Base-by-base conservation (phyloP, 2,888 invertebrate species). In the Drosophila conformis region DNA sequence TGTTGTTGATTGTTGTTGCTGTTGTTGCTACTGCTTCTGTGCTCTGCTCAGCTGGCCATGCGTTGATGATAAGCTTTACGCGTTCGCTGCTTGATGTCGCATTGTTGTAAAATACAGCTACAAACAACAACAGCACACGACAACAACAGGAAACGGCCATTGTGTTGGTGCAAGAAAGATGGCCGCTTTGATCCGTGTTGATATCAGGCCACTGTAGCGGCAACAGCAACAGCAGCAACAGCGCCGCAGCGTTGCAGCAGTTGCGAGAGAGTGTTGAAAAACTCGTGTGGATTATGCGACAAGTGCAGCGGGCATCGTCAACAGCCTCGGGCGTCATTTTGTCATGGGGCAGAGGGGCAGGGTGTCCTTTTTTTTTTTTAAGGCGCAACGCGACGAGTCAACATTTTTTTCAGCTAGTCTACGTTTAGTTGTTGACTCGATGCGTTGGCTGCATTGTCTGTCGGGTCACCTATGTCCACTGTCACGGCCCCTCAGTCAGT, bases 171-270 rank as follows among this genome's bases (percentile, higher is more conserved):
- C 88, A 86, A 90, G 87, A 88, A 87, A 90, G 89, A 87, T 90
- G 87, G 87, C 84, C 89, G 83, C 83, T 89, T 87, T 87, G 87
- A 87, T 88, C 90, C 90, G 73, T 80, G 89, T 86, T 88, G 89
- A 87, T 87, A 80, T 76, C 88, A 73, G 73, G 69, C 70, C 62
- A 74, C 74, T 71, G 87, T 78, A 86, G 70, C 78, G 71, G 53
- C 76, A 85, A 46, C 76, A 79, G 18, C 80, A 78, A 40, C 67
- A 40, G 51, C 76, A 79, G 18, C 80, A 78, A 40, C 67, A 40
- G 51, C 38, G 8, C 15, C 15, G 25, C 46, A 46, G 42, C 42
- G 11, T 11, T 42, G 11, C 21, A 42, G 11, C 42, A 42, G 42
- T 42, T 42, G 42, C 11, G 64, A 36, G 53, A 33, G 62, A 52